Evolutionary conservation across 2,797 vertebrate genomes (phyloP).

Genomic region (Takifugu rubripes): DNA sequence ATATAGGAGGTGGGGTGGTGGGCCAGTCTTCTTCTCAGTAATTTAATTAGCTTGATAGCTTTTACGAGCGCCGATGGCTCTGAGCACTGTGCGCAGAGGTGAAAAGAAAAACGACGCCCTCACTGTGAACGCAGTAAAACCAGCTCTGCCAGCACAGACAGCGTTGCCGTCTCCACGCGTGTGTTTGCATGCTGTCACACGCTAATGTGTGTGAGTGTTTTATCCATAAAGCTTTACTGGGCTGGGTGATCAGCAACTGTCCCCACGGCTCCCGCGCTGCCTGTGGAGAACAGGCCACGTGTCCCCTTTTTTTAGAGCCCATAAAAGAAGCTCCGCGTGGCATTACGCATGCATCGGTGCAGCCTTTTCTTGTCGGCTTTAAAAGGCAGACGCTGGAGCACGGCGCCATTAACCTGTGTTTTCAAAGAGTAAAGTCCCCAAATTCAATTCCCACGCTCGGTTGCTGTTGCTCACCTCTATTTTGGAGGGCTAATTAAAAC

Average conservation of each 20-base stretch:
- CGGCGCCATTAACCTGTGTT: slow-evolving; percentile 36
- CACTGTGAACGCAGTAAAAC: no score
- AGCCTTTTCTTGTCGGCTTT: slow-evolving; percentile 22
- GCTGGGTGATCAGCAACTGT: slow-evolving; percentile 9
- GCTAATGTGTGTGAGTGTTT: background rate
- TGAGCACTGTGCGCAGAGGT: slow-evolving; percentile 9
- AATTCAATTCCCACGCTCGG: slow-evolving; percentile 10
- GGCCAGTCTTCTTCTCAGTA: background rate
- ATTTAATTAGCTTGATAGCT: slow-evolving; percentile 26
- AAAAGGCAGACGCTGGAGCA: slow-evolving; percentile 23
- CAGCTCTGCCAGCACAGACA: no score
- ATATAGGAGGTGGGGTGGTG: no score
- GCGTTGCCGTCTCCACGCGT: background rate
- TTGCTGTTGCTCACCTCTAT: slow-evolving; percentile 1
- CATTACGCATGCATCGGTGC: slow-evolving; percentile 59
- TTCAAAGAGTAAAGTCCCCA: slow-evolving; percentile 36
- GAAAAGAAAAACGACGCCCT: background rate
- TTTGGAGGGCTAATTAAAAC: background rate
- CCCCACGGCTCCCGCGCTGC: background rate
- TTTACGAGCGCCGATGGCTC: slow-evolving; percentile 19
- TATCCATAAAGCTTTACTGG: slow-evolving; percentile 14
- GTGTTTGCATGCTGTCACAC: background rate
- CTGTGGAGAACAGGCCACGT: slow-evolving; percentile 25
- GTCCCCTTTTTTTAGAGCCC: slow-evolving; percentile 58
- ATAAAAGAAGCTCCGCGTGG: slow-evolving; percentile 46